These are phyloP conservation scores for Apeira syringaria DNA, from an alignment of 2,888 invertebrate species.

Conservation along the genomic window DNA sequence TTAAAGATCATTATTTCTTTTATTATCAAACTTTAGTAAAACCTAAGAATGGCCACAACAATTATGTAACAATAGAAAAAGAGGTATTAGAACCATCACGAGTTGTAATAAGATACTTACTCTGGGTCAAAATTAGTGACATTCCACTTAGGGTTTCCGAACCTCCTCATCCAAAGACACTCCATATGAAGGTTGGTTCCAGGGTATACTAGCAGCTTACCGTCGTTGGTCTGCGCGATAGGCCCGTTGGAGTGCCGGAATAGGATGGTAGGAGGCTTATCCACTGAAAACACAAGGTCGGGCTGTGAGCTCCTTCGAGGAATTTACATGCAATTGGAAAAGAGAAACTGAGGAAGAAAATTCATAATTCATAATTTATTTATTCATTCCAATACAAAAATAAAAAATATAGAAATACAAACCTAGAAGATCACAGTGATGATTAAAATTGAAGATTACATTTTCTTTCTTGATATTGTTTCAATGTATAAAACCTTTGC, in stretches of 20 bases:
- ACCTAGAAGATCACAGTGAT: no score
- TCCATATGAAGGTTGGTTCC: constrained; percentile 94
- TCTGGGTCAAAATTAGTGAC: constrained; percentile 85
- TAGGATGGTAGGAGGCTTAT: constrained; percentile 92
- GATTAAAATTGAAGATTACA: no score
- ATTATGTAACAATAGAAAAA: no score
- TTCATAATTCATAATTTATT: no score
- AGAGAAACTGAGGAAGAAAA: not conserved
- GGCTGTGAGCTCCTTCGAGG: constrained; percentile 13
- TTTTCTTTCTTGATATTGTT: no score
- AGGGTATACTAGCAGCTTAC: constrained; percentile 92
- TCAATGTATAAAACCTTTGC: no score
- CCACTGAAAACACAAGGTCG: constrained; percentile 81
- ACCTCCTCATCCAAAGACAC: constrained; percentile 93
- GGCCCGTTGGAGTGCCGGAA: constrained; percentile 92
- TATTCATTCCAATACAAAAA: no score
- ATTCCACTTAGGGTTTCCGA: constrained; percentile 94
- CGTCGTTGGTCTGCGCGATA: constrained; percentile 94
- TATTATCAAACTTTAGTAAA: no score
- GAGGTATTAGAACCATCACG: no score
- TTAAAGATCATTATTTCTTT: no score
- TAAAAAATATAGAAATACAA: no score
- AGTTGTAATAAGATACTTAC: constrained; percentile 64
- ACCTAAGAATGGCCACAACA: no score
- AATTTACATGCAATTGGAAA: not conserved